Evolutionary conservation across 2,113 vertebrate species (phyloP), one percentile per base, ranked within the genome.

Genomic region (Calypte anna): DNA sequence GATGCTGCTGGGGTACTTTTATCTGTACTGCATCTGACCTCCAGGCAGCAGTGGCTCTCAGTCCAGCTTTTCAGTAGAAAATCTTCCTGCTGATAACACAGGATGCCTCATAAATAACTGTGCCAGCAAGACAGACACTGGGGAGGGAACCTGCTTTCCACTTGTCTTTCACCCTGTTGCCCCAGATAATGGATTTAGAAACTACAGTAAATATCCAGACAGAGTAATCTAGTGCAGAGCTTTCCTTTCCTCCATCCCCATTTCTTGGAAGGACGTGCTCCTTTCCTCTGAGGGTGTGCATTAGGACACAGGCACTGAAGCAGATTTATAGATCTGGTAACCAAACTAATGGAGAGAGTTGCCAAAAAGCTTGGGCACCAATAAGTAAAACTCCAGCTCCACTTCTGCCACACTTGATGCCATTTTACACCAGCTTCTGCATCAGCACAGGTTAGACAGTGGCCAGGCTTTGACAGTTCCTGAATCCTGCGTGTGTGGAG

Each of bases 151-250:
- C 96, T 96, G 96, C 94, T 96, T 96, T 96, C 95, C 68, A 92
- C 92, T 96, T 44, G 66, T 74, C 92, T 96, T 93, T 90, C 96
- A 96, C 95, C 92, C 92, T 93, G 86, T 30, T 96, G 96, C 92
- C 96, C 96, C 95, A 96, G 96, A 90, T 96, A 96, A 96, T 96
- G 95, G 94, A 96, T 96, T 94, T 96, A 96, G 96, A 95, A 96
- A 94, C 38, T n/a, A 31, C 91, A 86, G 91, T 3, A 88, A 93
- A 90, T 91, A 94, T 9, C 79, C 73, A 94, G 96, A 43, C 82
- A 30, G 64, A 27, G 88, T 53, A 92, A 96, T 88, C 86, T 96
- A 84, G 96, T 75, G 54, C 96, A 96, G 92, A 44, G 30, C 75
- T 9, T 70, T 77, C 94, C 46, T 80, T 53, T 63, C 85, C 82